A percentile compares a stretch with the other conserved stretches of the same genome.
Conservation (phyloP, 2,113 vertebrate genomes). For the Muscicapa adusta region DNA sequence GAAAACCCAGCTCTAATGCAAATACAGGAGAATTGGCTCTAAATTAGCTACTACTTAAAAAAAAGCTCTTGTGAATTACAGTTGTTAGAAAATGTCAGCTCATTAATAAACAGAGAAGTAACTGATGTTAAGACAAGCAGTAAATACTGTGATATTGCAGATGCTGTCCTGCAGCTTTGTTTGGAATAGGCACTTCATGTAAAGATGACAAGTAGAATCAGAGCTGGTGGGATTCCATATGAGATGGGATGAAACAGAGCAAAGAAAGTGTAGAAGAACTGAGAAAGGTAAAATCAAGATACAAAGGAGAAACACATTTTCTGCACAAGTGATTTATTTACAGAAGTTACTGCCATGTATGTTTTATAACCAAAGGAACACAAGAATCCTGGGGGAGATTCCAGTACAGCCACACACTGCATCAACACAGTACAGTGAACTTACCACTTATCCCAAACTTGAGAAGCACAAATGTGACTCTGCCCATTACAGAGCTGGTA, state of each 20-base stretch:
- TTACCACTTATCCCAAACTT: background rate
- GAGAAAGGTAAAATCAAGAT: background rate
- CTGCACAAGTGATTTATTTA: background rate
- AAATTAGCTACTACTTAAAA: background rate
- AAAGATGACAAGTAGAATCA: background rate
- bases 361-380: background rate
- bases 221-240: background rate
- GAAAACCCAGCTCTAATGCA: background rate
- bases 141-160: background rate
- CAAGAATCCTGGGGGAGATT: background rate
- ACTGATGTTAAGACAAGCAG: background rate
- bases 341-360: background rate
- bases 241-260: background rate
- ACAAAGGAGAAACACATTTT: background rate
- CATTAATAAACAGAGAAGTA: background rate
- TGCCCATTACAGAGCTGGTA: background rate
- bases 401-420: background rate
- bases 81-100: background rate
- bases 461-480: background rate
- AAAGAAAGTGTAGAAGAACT: background rate
- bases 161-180: background rate
- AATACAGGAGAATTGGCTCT: background rate
- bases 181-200: background rate
- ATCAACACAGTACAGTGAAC: background rate
- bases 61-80: background rate